Evolutionary conservation across 92 coral and sea anemone genomes (phyloP), one percentile per base, ranked within the genome.

Genomic region (Heliopora coerulea): DNA sequence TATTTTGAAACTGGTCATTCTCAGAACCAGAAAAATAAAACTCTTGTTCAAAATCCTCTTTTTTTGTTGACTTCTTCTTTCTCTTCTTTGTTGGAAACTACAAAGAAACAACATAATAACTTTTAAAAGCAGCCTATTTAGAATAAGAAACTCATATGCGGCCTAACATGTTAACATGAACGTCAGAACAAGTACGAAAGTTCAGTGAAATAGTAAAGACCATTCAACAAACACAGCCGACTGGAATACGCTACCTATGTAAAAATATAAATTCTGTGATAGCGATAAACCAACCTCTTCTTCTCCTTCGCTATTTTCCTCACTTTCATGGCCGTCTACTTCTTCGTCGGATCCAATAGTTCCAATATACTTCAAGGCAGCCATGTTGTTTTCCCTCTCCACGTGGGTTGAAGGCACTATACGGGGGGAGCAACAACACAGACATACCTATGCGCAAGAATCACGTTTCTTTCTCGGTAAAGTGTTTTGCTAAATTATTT

Each of bases 281-380:
- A 20, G 24, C 44, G n/a, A 1, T 14, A 0, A 69, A 28, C 30
- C 61, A 75, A 86, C 90, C 63, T 81, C 80, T 73, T 68, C 85
- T 35, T 90, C 96, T n/a, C 84, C 96, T 20, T 93, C 88, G 56
- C 89, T 83, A 56, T 89, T 96, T 14, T 68, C 88, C 13, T 93
- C 95, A 23, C 87, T 80, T 57, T 93, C 96, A 60, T 83, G 79
- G 34, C 74, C 88, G 24, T 88, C 84, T 7, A 93, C 81, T 75
- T 93, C 98, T 56, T 93, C 96, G 72, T 93, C 98, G 3, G 98
- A 93, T 35, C 88, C 98, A 10, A 93, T 85, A 17, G 98, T 93
- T 76, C 98, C 98, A 50, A 93, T 88, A 81, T 85, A 86, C 32
- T 84, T 96, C 68, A 93, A 68, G 42, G 89, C 72, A 85, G 98